These are phyloP conservation scores for Meda fulgida DNA, from an alignment of 2,797 vertebrate species.

Conservation along the genomic window DNA sequence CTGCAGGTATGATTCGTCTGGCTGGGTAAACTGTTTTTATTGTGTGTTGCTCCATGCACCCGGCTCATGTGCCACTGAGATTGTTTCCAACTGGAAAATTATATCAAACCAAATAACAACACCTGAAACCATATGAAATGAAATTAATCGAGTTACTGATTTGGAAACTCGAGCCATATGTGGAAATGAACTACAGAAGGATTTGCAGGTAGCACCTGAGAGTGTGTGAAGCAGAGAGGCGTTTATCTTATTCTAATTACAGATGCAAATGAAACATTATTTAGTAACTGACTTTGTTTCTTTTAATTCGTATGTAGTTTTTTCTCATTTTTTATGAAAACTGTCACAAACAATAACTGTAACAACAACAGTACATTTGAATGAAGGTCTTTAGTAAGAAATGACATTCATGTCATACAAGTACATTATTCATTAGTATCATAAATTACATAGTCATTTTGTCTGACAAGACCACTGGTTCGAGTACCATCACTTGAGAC, in stretches of 20 bases:
- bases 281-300: neutral
- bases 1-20: conserved; percentile 49
- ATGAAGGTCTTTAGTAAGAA: neutral
- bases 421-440: no score
- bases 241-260: neutral
- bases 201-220: neutral
- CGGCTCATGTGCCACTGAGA: conserved; percentile 49
- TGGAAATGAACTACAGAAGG: conserved; percentile 33
- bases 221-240: conserved; percentile 1
- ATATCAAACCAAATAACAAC: conserved; percentile 55
- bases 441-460: neutral
- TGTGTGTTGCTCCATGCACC: conserved; percentile 21
- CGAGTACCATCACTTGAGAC: neutral
- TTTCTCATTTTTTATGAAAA: neutral
- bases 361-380: neutral
- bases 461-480: neutral
- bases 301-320: neutral
- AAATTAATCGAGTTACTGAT: conserved; percentile 58
- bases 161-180: conserved; percentile 50
- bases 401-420: neutral
- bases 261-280: conserved; percentile 4
- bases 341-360: neutral
- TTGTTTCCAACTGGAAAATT: conserved; percentile 53
- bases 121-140: conserved; percentile 54
- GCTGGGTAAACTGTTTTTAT: conserved; percentile 43